Percentiles rank a stretch among this genome's conserved stretches.
Evolutionary conservation across 2,888 invertebrate genomes (phyloP).

Genomic region (Volucella inflata): DNA sequence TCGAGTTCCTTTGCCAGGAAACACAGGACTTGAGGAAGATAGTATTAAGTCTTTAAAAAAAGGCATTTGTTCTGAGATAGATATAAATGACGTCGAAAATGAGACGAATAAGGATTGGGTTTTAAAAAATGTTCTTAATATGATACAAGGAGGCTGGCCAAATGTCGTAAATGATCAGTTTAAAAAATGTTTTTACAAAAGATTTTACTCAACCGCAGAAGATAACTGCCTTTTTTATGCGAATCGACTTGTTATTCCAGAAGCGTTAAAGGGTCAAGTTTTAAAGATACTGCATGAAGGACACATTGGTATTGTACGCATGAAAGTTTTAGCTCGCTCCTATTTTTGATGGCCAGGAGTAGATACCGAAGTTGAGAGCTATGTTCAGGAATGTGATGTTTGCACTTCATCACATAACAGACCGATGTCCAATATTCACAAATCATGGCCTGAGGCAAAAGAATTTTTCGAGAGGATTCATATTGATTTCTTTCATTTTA

Average conservation of each 20-base stretch:
- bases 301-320: conserved; percentile 78
- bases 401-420: background rate
- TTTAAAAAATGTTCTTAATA: conserved; percentile 1
- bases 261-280: conserved; percentile 36
- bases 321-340: conserved; percentile 77
- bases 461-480: conserved; percentile 53
- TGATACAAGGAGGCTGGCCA: background rate
- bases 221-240: conserved; percentile 31
- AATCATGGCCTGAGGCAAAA: conserved; percentile 47
- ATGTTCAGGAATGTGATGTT: conserved; percentile 20
- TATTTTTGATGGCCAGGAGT: conserved; percentile 76
- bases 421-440: conserved; percentile 6
- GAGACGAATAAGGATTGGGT: conserved; percentile 31
- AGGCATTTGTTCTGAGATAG: no score
- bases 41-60: no score
- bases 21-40: no score
- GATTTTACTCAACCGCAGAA: background rate
- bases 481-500: conserved; percentile 47
- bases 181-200: background rate
- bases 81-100: background rate
- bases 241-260: conserved; percentile 68
- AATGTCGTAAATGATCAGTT: background rate
- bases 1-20: background rate
- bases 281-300: conserved; percentile 70
- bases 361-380: conserved; percentile 77